Evolutionary conservation across 2,888 invertebrate genomes (phyloP), one percentile per base, ranked within the genome.

Genomic region (Macrophya annulata): DNA sequence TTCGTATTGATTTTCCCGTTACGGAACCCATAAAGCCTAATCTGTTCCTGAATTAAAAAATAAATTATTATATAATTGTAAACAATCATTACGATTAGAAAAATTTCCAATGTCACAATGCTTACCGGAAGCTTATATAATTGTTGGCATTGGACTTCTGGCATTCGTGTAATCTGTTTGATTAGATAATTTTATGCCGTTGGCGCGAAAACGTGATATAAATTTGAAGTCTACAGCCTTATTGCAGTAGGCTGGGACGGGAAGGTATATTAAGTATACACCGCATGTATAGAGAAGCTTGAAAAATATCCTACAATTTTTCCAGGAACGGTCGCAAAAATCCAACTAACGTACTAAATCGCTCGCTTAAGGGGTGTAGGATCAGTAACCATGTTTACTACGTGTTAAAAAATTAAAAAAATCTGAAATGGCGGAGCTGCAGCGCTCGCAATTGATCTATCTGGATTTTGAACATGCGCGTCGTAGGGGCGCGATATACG

Each of bases 401-500:
- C 31, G 31, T 10, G 45, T 48, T 1, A 48, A 48, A 48, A 12
- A 48, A 48, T 31, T 31, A 37, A 25, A 40, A 12, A 17, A 40
- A 40, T 71, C 17, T 71, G 17, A 10, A 40, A 71, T 40, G 71
- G 71, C 71, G 71, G 71, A 31, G 71, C 40, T 25, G 25, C n/a
- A 40, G n/a, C 31, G 37, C 37, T 40, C 40, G 5, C 40, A 71
- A 71, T 71, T 71, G 71, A 71, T 71, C 71, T 71, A 71, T 37
- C 40, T 71, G 40, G 71, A 40, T 71, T 40, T 40, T 40, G 71
- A 17, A 71, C 71, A 71, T 71, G 71, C 71, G 71, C 71, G 40
- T 40, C 25, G 71, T 40, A 40, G 25, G 31, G 25, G 71, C 40
- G 40, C 71, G 31, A 6, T 55, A 55, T 55, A 62, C 21, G 25